These are phyloP conservation scores for Adelognathus sp. DNA, from an alignment of 2,888 invertebrate genomes.

Conservation along the genomic window DNA sequence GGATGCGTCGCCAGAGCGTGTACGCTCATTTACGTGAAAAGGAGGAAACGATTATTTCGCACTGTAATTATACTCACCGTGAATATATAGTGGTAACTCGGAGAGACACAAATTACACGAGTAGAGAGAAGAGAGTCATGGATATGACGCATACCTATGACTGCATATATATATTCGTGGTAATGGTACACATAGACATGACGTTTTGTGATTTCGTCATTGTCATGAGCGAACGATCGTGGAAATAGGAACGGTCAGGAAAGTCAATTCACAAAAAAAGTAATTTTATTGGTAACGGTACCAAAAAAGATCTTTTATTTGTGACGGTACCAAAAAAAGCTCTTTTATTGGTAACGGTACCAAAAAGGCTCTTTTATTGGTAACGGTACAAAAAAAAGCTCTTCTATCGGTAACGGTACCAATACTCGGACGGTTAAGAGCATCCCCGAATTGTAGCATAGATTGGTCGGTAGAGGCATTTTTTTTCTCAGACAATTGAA, in stretches of 20 bases:
- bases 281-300: too few species aligned
- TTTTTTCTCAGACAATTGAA: too few species aligned
- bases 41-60: conserved; percentile 57
- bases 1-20: conserved; percentile 49
- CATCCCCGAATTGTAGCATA: too few species aligned
- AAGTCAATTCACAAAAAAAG: neutral
- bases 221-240: neutral
- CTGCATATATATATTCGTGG: neutral
- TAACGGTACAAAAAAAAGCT: too few species aligned
- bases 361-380: too few species aligned
- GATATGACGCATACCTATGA: neutral
- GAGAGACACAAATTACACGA: conserved; percentile 25
- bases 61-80: conserved; percentile 52
- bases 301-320: too few species aligned
- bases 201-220: conserved; percentile 1
- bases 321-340: too few species aligned
- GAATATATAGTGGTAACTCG: conserved; percentile 21
- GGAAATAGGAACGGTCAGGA: neutral
- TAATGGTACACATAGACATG: conserved; percentile 15
- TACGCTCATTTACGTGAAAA: conserved; percentile 57
- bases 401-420: too few species aligned
- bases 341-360: too few species aligned
- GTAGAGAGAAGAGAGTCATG: neutral
- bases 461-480: too few species aligned
- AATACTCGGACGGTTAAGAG: too few species aligned